phyloP scores from a whole-genome alignment of 2,888 invertebrate species.

The Aporophyla lueneburgensis region DNA sequence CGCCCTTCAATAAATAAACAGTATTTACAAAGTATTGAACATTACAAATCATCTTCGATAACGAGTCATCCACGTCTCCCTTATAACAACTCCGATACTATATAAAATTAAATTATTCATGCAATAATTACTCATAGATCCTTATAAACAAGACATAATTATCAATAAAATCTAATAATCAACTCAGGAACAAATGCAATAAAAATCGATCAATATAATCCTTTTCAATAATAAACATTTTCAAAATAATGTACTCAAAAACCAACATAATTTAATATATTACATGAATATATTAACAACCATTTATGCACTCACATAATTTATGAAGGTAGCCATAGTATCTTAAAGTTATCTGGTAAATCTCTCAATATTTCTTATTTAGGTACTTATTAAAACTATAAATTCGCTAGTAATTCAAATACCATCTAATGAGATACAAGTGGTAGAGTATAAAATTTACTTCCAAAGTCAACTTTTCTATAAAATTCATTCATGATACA shows the following conservation, averaged over 20 bases:
- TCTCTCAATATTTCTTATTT: conserved; percentile 87
- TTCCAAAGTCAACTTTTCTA: conserved; percentile 82
- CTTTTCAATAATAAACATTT: conserved; percentile 82
- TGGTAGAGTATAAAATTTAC: conserved; percentile 88
- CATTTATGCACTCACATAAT: conserved; percentile 85
- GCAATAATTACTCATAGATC: conserved; percentile 83
- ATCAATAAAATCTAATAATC: conserved; percentile 89
- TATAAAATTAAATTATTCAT: conserved; percentile 85
- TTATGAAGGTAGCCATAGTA: conserved; percentile 88
- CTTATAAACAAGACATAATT: conserved; percentile 85
- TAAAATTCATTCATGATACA: conserved; percentile 77
- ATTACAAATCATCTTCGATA: conserved; percentile 39
- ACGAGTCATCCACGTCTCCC: conserved; percentile 79
- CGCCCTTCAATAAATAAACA: conserved; percentile 67
- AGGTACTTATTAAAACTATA: conserved; percentile 85
- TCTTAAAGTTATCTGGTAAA: conserved; percentile 90
- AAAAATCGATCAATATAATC: conserved; percentile 88
- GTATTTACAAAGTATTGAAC: conserved; percentile 66
- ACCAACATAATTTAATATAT: conserved; percentile 87
- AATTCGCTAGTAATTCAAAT: conserved; percentile 90
- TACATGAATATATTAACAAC: conserved; percentile 89
- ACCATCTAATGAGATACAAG: conserved; percentile 91
- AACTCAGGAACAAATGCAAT: conserved; percentile 91
- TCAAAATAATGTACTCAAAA: conserved; percentile 84
- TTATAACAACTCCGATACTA: conserved; percentile 79